Evolutionary conservation across 2,113 vertebrate species (phyloP).

Genomic region (Henicopernis longicauda): DNA sequence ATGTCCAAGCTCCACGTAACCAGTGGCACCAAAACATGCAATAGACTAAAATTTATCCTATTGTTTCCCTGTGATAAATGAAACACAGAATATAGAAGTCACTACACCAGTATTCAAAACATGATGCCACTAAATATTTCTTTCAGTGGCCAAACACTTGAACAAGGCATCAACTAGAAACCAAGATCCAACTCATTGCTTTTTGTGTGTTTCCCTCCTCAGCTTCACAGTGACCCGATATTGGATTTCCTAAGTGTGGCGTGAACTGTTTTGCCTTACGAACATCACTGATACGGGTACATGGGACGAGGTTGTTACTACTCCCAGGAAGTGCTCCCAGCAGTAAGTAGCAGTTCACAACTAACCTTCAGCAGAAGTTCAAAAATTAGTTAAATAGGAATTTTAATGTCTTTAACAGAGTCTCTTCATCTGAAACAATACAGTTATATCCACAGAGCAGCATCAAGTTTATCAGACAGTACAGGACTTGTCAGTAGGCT

Average conservation of each 20-base stretch:
- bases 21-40: slow-evolving; percentile 68
- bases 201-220: not conserved
- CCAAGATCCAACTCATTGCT: not conserved
- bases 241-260: not conserved
- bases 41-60: slow-evolving; percentile 59
- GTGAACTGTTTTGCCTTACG: not conserved
- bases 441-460: slow-evolving; percentile 8
- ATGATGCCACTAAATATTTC: slow-evolving; percentile 3
- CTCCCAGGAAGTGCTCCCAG: slow-evolving; percentile 32
- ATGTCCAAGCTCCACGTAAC: slow-evolving; percentile 57
- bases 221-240: slow-evolving; percentile 55
- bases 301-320: not conserved
- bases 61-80: slow-evolving; percentile 46
- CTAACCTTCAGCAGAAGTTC: slow-evolving; percentile 56
- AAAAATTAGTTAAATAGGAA: slow-evolving; percentile 48
- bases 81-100: slow-evolving; percentile 62
- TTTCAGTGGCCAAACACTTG: not conserved
- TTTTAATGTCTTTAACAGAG: not conserved
- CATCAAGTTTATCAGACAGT: slow-evolving; percentile 75
- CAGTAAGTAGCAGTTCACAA: slow-evolving; percentile 44
- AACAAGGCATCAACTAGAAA: not conserved
- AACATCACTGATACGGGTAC: not conserved
- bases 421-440: slow-evolving; percentile 12
- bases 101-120: slow-evolving; percentile 55
- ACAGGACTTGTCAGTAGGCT: slow-evolving; percentile 91